Conservation (phyloP, 2,888 invertebrate genomes). For the Catonia carolina region DNA sequence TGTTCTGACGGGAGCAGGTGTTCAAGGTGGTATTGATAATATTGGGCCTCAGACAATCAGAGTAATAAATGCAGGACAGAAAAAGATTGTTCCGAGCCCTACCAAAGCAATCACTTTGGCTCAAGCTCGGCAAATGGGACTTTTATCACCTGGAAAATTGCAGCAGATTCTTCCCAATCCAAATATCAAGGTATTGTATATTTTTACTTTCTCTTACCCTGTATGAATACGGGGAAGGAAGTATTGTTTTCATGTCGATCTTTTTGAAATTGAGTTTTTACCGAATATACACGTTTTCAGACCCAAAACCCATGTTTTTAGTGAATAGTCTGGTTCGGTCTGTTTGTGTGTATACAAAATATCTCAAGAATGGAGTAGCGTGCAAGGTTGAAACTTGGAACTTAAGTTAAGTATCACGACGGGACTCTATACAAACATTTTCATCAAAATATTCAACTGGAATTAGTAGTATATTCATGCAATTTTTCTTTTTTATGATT, state of each 20-base stretch:
- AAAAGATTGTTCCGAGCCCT: constrained; percentile 24
- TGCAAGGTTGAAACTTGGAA: too few relatives aligned
- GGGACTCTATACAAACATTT: too few relatives aligned
- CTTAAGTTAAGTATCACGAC: too few relatives aligned
- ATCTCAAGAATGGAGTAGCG: too few relatives aligned
- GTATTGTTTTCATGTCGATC: too few relatives aligned
- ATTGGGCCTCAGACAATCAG: constrained; percentile 28
- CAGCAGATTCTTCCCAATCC: constrained; percentile 44
- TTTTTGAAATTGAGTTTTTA: too few relatives aligned
- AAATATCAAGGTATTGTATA: constrained; percentile 38
- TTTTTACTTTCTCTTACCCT: too few relatives aligned
- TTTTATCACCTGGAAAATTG: constrained; percentile 47
- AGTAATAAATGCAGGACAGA: constrained; percentile 24
- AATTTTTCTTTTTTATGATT: constrained; percentile 39
- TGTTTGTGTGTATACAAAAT: neutral
- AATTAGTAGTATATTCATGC: too few relatives aligned
- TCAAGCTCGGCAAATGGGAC: constrained; percentile 57
- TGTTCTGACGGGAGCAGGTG: neutral
- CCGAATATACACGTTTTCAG: too few relatives aligned
- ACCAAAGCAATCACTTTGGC: constrained; percentile 57
- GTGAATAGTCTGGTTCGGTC: neutral
- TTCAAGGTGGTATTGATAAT: neutral
- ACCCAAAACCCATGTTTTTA: too few relatives aligned
- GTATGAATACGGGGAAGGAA: too few relatives aligned
- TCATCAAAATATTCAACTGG: constrained; percentile 2